phyloP scores from a whole-genome alignment of 2,888 invertebrate genomes.

The Heliconius aoede region DNA sequence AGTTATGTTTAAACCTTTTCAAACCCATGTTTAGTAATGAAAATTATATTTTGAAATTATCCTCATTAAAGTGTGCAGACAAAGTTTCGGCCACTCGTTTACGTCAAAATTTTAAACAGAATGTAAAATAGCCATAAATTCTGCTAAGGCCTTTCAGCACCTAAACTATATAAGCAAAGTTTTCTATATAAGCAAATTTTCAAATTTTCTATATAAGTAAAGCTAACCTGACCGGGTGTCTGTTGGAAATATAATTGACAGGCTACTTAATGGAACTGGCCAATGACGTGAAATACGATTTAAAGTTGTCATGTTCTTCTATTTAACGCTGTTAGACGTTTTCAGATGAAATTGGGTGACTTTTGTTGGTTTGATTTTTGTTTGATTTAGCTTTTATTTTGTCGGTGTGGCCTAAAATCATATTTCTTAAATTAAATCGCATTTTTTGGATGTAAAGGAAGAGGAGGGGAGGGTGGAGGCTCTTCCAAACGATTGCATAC shows the following conservation, averaged over 20 bases:
- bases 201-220: background rate
- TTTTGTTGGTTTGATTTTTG: background rate
- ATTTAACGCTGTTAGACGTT: background rate
- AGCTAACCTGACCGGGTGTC: constrained; percentile 27
- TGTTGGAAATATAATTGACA: constrained; percentile 44
- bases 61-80: background rate
- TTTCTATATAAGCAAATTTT: too few relatives aligned
- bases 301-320: constrained; percentile 17
- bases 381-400: background rate
- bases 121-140: constrained; percentile 41
- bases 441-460: too few relatives aligned
- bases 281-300: constrained; percentile 39
- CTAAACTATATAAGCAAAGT: constrained; percentile 31
- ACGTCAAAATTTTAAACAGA: constrained; percentile 45
- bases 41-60: background rate
- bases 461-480: too few relatives aligned
- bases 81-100: constrained; percentile 48
- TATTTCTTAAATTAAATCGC: too few relatives aligned
- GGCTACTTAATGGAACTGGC: constrained; percentile 36
- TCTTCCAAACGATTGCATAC: too few relatives aligned
- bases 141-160: constrained; percentile 9
- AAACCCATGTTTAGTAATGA: background rate
- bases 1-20: background rate
- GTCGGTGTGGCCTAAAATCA: too few relatives aligned
- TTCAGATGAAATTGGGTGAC: background rate